phyloP scores from a whole-genome alignment of 1,140 invertebrate species.

The Drosophila tani region DNA sequence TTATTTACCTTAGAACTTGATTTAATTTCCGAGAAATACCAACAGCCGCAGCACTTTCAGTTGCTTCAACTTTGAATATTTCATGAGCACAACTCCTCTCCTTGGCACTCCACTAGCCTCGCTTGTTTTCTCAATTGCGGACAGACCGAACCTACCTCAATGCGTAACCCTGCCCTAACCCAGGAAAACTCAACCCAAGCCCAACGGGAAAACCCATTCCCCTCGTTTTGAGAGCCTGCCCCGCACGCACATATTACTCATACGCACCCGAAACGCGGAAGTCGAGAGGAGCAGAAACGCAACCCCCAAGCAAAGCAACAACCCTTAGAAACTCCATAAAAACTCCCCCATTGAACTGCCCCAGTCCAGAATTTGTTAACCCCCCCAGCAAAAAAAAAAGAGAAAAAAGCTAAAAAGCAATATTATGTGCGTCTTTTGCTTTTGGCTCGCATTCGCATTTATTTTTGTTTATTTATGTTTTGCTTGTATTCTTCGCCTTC shows the following conservation, averaged over 20 bases:
- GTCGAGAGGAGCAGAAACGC: conserved; percentile 4
- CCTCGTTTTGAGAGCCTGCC: not conserved
- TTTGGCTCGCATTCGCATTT: conserved; percentile 71
- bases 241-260: conserved; percentile 60
- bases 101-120: not conserved
- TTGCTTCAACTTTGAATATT: not conserved
- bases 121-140: conserved; percentile 9
- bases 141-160: conserved; percentile 73
- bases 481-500: conserved; percentile 75
- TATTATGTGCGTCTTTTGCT: conserved; percentile 53
- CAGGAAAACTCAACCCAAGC: conserved; percentile 13
- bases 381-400: conserved; percentile 20
- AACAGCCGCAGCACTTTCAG: not conserved
- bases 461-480: conserved; percentile 84
- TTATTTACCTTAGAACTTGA: too few species aligned
- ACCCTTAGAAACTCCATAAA: conserved; percentile 36
- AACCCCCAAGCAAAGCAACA: conserved; percentile 36
- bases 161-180: conserved; percentile 54
- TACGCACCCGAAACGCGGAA: conserved; percentile 56
- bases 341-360: conserved; percentile 43
- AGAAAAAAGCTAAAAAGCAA: conserved; percentile 7
- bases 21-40: not conserved
- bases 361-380: conserved; percentile 59
- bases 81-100: not conserved
- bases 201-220: conserved; percentile 2